Evolutionary conservation across 2,797 vertebrate genomes (phyloP).

Genomic region (Falco peregrinus): DNA sequence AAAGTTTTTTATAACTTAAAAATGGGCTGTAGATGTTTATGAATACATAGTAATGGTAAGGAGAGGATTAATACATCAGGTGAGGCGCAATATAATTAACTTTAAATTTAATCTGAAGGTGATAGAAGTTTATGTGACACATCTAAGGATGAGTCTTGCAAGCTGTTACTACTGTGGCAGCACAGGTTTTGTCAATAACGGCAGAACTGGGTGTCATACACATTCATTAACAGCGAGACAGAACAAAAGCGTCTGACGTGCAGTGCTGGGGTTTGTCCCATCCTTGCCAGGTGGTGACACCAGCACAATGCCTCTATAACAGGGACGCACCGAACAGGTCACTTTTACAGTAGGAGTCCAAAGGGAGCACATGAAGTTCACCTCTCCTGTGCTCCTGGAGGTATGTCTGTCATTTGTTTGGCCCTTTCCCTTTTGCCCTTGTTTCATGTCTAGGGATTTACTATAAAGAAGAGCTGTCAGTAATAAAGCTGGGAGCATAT

Average conservation of each 20-base stretch:
- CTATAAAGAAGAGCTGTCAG: background rate
- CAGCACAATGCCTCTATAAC: background rate
- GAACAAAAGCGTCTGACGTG: background rate
- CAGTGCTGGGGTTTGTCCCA: background rate
- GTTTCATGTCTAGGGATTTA: background rate
- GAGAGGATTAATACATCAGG: conserved; percentile 1
- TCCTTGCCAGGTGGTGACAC: background rate
- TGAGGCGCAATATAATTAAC: background rate
- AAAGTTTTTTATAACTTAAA: background rate
- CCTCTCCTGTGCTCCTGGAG: background rate
- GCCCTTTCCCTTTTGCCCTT: background rate
- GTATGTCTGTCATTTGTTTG: background rate
- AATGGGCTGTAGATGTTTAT: background rate
- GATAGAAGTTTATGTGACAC: background rate
- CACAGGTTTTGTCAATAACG: background rate
- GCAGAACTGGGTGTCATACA: background rate
- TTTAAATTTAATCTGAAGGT: conserved; percentile 2
- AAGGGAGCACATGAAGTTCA: background rate
- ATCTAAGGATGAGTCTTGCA: background rate
- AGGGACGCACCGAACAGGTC: background rate
- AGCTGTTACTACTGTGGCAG: background rate
- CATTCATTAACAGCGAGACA: background rate
- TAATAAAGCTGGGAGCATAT: background rate
- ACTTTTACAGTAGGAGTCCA: background rate
- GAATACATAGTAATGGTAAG: background rate